Evolutionary conservation across 2,113 vertebrate genomes (phyloP), one percentile per base, ranked within the genome.

Genomic region (Fulica atra): DNA sequence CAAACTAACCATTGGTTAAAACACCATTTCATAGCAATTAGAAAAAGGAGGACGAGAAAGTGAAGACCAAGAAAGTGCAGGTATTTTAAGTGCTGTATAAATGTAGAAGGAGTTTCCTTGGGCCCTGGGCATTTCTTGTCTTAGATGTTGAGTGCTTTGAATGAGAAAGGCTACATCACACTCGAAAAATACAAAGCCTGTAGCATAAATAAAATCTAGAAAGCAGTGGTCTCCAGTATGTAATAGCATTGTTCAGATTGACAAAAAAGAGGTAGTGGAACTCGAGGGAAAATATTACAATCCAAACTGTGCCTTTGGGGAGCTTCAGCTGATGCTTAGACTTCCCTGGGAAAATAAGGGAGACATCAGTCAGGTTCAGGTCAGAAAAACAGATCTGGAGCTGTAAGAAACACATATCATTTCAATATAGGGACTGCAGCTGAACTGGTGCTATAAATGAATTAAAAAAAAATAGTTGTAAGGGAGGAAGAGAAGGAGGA

Each of bases 391-490:
- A 31, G 10, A 15, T 70, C 12, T 25, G 50, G 29, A 88, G 48
- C 11, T 65, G 36, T 59, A 14, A 63, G 36, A 61, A 77, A 77
- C 17, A 31, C 6, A 3, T 19, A 21, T 35, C 5, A 38, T n/a
- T 78, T 88, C 46, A 60, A 6, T 35, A 28, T 3, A 76, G 33
- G 7, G 17, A 26, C 15, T 90, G 25, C 2, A 1, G 20, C 11
- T 61, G 31, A 83, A 90, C 16, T 18, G 9, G 20, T 51, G 8
- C 7, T 33, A n/a, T 25, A 56, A 93, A 74, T 0, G 0, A 25
- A 60, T 20, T 33, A 9, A 86, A 77, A 31, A 10, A 51, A 81
- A 51, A 80, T 53, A 56, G 19, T 33, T 65, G 38, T 53, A 77
- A 60, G 6, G 14, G 28, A 59, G 13, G 19, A 94, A 40, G 17